Conservation (phyloP, 2,888 invertebrate species). For the Eristalinus sepulchralis region DNA sequence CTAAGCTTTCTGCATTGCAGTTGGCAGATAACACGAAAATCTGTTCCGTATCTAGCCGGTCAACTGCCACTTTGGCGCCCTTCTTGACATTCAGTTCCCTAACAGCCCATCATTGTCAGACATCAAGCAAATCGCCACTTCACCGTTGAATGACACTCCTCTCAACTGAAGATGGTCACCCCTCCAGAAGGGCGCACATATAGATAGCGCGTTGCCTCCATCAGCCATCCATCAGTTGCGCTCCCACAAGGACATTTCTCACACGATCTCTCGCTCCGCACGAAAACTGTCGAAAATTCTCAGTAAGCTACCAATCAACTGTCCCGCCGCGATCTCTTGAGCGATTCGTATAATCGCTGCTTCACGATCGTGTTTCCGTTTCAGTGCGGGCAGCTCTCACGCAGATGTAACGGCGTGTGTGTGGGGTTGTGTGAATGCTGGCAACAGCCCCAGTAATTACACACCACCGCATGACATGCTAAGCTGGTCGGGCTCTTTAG, state of each 20-base stretch:
- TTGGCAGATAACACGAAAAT: too few species aligned
- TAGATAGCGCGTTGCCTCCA: background rate
- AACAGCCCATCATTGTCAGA: background rate
- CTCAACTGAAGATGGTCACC: background rate
- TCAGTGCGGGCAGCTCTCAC: background rate
- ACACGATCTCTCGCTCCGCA: constrained; percentile 49
- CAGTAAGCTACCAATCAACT: constrained; percentile 65
- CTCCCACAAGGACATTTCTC: constrained; percentile 58
- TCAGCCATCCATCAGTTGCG: constrained; percentile 14
- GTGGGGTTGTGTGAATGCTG: background rate
- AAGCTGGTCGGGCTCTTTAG: constrained; percentile 20
- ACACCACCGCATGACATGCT: constrained; percentile 49
- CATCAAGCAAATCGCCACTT: background rate
- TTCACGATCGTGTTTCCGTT: constrained; percentile 53
- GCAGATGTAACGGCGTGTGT: background rate
- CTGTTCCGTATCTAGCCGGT: background rate
- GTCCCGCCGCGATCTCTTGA: constrained; percentile 51
- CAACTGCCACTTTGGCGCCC: too few species aligned
- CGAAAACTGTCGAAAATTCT: constrained; percentile 56
- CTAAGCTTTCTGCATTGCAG: background rate
- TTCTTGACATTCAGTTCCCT: too few species aligned
- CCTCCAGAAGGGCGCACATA: background rate
- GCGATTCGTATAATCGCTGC: constrained; percentile 43
- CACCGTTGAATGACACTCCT: background rate
- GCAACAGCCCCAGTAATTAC: constrained; percentile 53